These are phyloP conservation scores for Ricordea florida DNA, from an alignment of 92 coral and sea anemone genomes.

Conservation along the genomic window DNA sequence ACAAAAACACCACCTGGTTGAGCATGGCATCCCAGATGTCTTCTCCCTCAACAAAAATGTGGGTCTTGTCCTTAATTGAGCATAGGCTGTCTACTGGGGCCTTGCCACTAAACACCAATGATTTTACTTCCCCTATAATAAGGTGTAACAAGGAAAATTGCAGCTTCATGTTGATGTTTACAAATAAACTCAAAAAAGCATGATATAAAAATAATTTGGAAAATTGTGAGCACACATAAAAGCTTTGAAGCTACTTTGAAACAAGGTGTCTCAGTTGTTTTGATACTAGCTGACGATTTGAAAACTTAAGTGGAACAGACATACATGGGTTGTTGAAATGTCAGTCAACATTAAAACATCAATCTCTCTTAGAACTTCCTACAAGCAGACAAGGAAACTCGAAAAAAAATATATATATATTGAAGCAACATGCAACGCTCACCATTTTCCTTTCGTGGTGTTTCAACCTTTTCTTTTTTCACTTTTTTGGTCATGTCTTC, in stretches of 20 bases:
- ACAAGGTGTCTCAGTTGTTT: not conserved
- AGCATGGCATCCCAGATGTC: constrained; percentile 96
- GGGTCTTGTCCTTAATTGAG: constrained; percentile 79
- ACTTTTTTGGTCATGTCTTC: constrained; percentile 16
- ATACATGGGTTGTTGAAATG: too few species aligned
- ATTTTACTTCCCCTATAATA: constrained; percentile 68
- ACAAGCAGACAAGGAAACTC: too few species aligned
- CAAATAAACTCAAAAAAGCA: not conserved
- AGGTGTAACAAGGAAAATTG: constrained; percentile 1
- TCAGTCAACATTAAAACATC: too few species aligned
- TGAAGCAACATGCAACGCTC: too few species aligned
- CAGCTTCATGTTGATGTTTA: not conserved
- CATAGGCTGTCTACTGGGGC: constrained; percentile 93
- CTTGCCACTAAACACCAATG: constrained; percentile 90
- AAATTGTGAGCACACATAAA: not conserved
- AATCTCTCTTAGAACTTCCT: too few species aligned
- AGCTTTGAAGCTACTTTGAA: not conserved
- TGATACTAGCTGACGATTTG: not conserved
- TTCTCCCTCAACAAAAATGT: constrained; percentile 80
- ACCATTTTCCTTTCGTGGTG: constrained; percentile 23
- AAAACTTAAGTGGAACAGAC: too few species aligned
- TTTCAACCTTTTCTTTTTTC: constrained; percentile 38
- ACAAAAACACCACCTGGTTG: constrained; percentile 71
- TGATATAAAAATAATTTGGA: not conserved
- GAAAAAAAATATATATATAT: too few species aligned